phyloP scores from a whole-genome alignment of 2,888 invertebrate genomes.

The Drosophila subsilvestris region DNA sequence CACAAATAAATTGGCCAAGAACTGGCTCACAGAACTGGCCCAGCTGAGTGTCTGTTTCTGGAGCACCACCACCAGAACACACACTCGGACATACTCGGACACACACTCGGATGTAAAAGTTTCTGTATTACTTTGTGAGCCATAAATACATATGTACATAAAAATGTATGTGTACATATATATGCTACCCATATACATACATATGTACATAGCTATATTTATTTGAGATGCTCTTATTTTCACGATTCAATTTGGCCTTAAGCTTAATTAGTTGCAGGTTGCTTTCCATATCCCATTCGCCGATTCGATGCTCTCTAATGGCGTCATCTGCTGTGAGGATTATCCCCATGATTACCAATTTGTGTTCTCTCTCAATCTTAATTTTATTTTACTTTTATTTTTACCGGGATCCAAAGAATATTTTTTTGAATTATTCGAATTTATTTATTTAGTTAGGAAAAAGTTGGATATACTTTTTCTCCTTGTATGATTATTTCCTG shows the following conservation, averaged over 20 bases:
- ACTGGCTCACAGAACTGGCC: conserved; percentile 53
- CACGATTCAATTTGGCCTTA: conserved; percentile 26
- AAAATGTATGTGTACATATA: background rate
- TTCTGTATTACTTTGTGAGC: conserved; percentile 23
- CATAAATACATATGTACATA: conserved; percentile 9
- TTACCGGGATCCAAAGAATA: background rate
- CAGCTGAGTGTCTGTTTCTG: conserved; percentile 25
- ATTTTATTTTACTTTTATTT: no score
- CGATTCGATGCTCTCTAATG: conserved; percentile 1
- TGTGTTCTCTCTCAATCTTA: background rate
- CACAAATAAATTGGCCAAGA: conserved; percentile 72
- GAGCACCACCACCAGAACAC: conserved; percentile 13
- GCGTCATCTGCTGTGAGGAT: conserved; percentile 12
- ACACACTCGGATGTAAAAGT: conserved; percentile 19
- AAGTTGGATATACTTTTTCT: background rate
- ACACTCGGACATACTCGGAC: background rate
- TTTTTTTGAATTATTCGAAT: background rate
- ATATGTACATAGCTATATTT: conserved; percentile 4
- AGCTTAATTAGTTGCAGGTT: conserved; percentile 43
- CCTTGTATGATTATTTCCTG: no score
- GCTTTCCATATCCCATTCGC: conserved; percentile 9
- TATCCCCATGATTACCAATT: conserved; percentile 5
- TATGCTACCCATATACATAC: conserved; percentile 3
- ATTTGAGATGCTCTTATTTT: conserved; percentile 21
- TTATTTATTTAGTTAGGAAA: background rate